Base-by-base conservation (phyloP, 2,888 invertebrate species). In the Caenorhabditis macrosperma region DNA sequence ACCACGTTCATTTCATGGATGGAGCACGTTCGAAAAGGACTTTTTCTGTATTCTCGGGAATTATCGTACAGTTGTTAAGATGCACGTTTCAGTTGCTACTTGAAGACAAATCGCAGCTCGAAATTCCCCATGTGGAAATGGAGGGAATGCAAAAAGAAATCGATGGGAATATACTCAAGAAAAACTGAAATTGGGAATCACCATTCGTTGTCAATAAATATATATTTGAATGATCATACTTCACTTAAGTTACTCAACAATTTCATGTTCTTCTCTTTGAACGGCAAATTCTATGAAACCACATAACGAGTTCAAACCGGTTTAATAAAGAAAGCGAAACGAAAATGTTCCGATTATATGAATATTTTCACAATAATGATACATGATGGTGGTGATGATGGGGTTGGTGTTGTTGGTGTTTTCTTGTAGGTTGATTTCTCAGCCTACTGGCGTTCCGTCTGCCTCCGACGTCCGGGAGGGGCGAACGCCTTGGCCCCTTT, bases 291-390 rank as follows among this genome's bases (percentile, higher is more conserved):
- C 50, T 50, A 59, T 46, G n/a, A n/a, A n/a, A n/a, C n/a, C 26
- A 1, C 9, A 38, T 15, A 69, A 69, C 60, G 15, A 41, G 59
- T 60, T 59, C 22, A 35, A 69, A 60, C 61, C 60, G 50, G 61
- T 41, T 55, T 72, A 72, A 72, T 63, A 55, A 54, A 61, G 72
- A 72, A 72, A 72, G 72, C 44, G 72, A 72, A 71, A 71, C 38
- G 44, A 35, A 71, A 33, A 15, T 12, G 54, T 71, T 61, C 52
- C 52, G 71, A 61, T 71, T 71, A 71, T 52, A 61, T 61, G 54
- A 71, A 63, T 33, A 33, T 7, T 9, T 33, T 15, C 38, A 15
- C 15, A 38, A 38, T 15, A 38, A 38, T 3, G 38, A 12, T 15
- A n/a, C n/a, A n/a, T n/a, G n/a, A n/a, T n/a, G n/a, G n/a, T n/a